These are phyloP conservation scores for Pyrochroa serraticornis DNA, from an alignment of 2,888 invertebrate species.

Conservation along the genomic window DNA sequence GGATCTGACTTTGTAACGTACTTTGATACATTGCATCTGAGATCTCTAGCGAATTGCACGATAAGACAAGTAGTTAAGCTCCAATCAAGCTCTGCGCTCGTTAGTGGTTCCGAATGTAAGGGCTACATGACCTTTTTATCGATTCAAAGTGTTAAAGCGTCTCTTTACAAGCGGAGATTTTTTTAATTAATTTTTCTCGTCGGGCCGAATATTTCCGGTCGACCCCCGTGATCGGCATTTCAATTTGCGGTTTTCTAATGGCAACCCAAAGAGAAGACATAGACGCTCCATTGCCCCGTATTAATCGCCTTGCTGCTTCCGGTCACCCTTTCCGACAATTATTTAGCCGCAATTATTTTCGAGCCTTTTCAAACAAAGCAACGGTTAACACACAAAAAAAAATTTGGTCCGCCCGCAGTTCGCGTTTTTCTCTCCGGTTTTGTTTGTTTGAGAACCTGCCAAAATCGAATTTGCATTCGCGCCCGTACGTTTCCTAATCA, in stretches of 20 bases:
- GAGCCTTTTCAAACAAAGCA: too few relatives aligned
- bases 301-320: slow-evolving; percentile 4
- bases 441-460: slow-evolving; percentile 16
- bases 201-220: slow-evolving; percentile 9
- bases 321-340: too few relatives aligned
- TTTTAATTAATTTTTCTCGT: slow-evolving; percentile 17
- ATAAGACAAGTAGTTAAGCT: too few relatives aligned
- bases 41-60: too few relatives aligned
- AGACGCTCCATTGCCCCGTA: slow-evolving; percentile 13
- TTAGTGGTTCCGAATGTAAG: too few relatives aligned
- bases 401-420: not conserved
- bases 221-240: slow-evolving; percentile 19
- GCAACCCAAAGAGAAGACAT: slow-evolving; percentile 15
- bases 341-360: too few relatives aligned
- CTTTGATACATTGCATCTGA: too few relatives aligned
- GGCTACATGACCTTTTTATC: too few relatives aligned
- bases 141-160: not conserved
- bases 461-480: slow-evolving; percentile 20
- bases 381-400: too few relatives aligned
- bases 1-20: too few relatives aligned
- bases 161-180: slow-evolving; percentile 9
- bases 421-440: slow-evolving; percentile 7
- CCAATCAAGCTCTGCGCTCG: too few relatives aligned
- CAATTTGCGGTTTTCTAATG: slow-evolving; percentile 21
- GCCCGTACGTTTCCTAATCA: slow-evolving; percentile 16